A percentile compares a stretch with the other conserved stretches of the same genome.
Conservation (phyloP, 2,797 vertebrate genomes). For the Dipus sagitta region DNA sequence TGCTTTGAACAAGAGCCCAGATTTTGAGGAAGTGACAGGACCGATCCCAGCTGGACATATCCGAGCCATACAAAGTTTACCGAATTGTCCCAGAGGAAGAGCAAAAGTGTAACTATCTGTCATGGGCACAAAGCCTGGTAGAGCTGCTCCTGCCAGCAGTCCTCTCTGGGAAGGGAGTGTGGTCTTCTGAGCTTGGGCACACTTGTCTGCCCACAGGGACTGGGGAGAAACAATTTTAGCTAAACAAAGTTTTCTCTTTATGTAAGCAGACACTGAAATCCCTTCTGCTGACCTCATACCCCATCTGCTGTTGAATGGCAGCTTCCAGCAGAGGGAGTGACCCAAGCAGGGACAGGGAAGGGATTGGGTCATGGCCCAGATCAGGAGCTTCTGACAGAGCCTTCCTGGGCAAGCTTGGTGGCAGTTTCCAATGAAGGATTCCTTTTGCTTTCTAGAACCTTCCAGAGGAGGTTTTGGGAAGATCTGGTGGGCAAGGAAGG, state of each 20-base stretch:
- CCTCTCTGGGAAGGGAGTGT: neutral
- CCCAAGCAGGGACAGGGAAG: accelerated
- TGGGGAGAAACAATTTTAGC: neutral
- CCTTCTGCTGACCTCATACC: slow-evolving; percentile 3
- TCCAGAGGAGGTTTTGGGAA: neutral
- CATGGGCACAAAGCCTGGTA: accelerated
- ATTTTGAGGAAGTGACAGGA: slow-evolving; percentile 99
- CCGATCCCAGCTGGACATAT: slow-evolving; percentile 98
- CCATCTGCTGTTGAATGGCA: slow-evolving; percentile 18
- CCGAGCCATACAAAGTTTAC: slow-evolving; percentile 99
- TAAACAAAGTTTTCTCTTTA: slow-evolving; percentile 44
- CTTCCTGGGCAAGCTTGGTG: neutral
- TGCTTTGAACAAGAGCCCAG: slow-evolving; percentile 98
- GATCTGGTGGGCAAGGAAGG: neutral
- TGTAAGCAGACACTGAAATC: neutral
- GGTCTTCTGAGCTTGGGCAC: neutral
- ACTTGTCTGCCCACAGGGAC: neutral
- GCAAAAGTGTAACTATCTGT: slow-evolving; percentile 93
- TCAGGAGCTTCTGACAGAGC: neutral
- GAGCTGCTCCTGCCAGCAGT: accelerated
- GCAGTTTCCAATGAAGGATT: neutral
- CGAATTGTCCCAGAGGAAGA: slow-evolving; percentile 98
- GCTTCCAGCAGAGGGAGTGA: slow-evolving; percentile 42
- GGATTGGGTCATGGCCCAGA: neutral
- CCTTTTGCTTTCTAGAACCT: neutral